Evolutionary conservation across 92 coral and sea anemone species (phyloP), one percentile per base, ranked within the genome.

Genomic region (Porites rus): DNA sequence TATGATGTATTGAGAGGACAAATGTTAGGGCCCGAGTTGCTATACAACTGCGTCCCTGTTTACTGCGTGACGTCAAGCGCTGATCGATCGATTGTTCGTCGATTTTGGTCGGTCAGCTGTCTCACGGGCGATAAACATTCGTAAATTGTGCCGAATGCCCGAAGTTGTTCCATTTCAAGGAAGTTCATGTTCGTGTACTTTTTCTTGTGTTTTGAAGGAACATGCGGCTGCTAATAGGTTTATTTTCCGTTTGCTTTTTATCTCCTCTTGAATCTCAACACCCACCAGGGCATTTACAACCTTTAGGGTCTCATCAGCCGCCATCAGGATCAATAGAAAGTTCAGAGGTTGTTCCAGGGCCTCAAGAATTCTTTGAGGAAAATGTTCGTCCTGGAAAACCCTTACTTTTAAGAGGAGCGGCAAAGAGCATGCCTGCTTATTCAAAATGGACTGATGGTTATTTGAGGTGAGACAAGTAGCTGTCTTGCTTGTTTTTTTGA

Each of bases 391-490:
- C 95, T 13, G 94, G 97, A 3, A 89, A 86, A 88, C 98, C 99
- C 10, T 91, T 97, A 59, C 84, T 97, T 3, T 92, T 97, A 51
- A 93, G 88, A 58, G 98, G 96, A 65, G 99, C 99, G 10, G 99
- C 97, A 10, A 93, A 91, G 65, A 77, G 81, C 17, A 93, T 92
- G 89, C 98, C 98, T 1, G 94, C 99, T 7, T 97, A 83, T 85
- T 70, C 89, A 8, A 91, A 84, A 17, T 97, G 99, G 99, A 95
- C 99, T 1, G 99, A 97, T 79, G 92, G 93, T 18, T 97, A 97
- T 84, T 91, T 97, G 64, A 97, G 98, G 99, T 95, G 38, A 84
- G 78, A 22, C 8, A 28, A 69, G 54, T n/a, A 51, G 7, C 22
- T 74, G 24, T 7, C 31, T 0, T 10, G 16, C 43, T 2, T 2